Percentiles rank a stretch among this genome's conserved stretches.
Conservation (phyloP, 2,113 vertebrate species). For the Nansenia antarctica region DNA sequence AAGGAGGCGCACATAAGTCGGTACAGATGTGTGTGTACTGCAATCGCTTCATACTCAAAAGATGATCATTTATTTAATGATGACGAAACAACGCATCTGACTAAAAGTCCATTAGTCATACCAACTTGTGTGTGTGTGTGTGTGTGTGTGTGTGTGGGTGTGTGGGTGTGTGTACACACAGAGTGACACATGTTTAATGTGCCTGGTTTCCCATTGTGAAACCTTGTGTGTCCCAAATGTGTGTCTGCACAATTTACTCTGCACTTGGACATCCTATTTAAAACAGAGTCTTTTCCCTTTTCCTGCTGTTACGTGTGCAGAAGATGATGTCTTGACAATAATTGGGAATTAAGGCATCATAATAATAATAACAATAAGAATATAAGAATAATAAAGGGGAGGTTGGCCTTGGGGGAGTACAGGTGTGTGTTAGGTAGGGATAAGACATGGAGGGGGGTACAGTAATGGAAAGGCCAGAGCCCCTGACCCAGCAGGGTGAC, state of each 20-base stretch:
- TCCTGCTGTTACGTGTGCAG: too few relatives aligned
- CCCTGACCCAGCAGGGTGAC: conserved; percentile 1
- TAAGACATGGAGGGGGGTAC: not conserved
- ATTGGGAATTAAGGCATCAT: too few relatives aligned
- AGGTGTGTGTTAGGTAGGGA: too few relatives aligned
- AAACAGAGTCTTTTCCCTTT: not conserved
- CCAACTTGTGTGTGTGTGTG: too few relatives aligned
- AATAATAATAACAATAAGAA: too few relatives aligned
- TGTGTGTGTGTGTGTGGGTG: not conserved
- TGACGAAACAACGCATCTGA: not conserved
- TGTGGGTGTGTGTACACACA: not conserved
- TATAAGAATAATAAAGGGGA: too few relatives aligned
- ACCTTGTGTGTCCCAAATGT: not conserved
- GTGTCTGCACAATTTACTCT: not conserved
- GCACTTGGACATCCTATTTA: not conserved
- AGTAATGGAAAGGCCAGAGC: too few relatives aligned
- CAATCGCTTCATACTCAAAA: not conserved
- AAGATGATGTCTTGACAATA: not conserved
- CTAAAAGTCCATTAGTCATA: not conserved
- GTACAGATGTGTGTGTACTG: not conserved
- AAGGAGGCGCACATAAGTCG: conserved; percentile 10
- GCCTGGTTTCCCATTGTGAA: not conserved
- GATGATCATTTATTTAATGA: not conserved
- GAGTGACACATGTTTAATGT: not conserved
- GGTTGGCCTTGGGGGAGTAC: too few relatives aligned